A percentile compares a stretch with the other conserved stretches of the same genome.
Evolutionary conservation across 2,113 vertebrate genomes (phyloP).

Genomic region (Leiothrix lutea): DNA sequence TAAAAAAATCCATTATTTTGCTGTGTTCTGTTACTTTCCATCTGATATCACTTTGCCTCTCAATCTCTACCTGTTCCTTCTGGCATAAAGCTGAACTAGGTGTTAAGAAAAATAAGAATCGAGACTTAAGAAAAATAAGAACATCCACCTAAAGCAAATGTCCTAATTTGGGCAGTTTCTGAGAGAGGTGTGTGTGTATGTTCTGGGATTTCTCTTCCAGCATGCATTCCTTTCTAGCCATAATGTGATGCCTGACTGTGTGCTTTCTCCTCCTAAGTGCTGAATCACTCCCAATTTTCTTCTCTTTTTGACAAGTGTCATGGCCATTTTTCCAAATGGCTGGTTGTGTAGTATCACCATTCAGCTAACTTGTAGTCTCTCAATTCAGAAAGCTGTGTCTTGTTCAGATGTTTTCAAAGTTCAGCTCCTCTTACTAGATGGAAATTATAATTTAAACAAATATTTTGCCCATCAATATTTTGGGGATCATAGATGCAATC

Average conservation of each 20-base stretch:
- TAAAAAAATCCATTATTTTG: background rate
- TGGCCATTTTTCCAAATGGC: background rate
- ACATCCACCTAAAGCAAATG: background rate
- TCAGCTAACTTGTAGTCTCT: background rate
- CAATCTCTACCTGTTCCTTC: background rate
- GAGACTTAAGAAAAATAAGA: background rate
- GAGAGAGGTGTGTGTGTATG: background rate
- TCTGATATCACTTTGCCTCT: background rate
- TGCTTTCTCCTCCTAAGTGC: background rate
- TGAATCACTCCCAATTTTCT: background rate
- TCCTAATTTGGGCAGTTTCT: background rate
- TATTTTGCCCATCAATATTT: background rate
- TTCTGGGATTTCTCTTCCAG: background rate
- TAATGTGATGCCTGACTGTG: accelerated
- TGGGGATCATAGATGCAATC: background rate
- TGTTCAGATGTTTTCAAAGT: background rate
- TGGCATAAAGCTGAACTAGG: background rate
- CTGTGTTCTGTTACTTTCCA: background rate
- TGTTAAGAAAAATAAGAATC: background rate
- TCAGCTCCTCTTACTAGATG: background rate
- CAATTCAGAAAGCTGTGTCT: background rate
- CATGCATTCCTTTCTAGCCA: background rate
- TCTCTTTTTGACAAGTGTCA: background rate
- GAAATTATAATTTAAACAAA: background rate
- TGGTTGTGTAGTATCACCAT: background rate